These are phyloP conservation scores for Trachemys scripta DNA, from an alignment of 2,113 vertebrate species.

Conservation along the genomic window DNA sequence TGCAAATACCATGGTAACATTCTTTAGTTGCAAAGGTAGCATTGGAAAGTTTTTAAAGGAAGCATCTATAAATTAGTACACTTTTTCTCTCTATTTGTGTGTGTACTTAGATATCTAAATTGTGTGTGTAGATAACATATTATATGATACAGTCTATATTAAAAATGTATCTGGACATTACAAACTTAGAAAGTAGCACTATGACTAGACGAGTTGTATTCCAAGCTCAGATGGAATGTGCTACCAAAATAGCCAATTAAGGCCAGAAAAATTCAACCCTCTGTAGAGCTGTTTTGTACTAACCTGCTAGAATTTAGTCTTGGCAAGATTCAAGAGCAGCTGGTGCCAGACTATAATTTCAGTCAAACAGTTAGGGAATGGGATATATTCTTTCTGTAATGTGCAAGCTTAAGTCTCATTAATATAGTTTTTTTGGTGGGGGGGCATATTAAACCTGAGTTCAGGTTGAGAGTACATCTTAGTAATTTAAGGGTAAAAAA, in stretches of 20 bases:
- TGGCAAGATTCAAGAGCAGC: background rate
- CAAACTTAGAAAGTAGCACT: no score
- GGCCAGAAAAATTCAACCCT: background rate
- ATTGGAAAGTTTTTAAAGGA: no score
- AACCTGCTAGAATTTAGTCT: background rate
- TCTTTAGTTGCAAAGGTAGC: no score
- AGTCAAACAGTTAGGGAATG: background rate
- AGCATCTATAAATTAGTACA: no score
- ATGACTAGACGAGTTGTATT: background rate
- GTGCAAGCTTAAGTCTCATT: background rate
- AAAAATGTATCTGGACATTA: no score
- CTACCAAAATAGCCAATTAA: background rate
- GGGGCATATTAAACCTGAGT: slow-evolving; percentile 9
- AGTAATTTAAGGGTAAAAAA: slow-evolving; percentile 7
- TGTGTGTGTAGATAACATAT: no score
- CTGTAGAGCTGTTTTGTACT: background rate
- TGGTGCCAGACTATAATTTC: background rate
- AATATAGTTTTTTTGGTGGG: background rate
- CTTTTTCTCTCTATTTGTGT: no score
- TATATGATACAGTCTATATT: no score
- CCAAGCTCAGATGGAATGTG: background rate
- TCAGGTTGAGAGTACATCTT: slow-evolving; percentile 2
- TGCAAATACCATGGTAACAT: no score
- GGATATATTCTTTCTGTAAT: background rate
- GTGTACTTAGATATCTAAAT: no score